These are phyloP conservation scores for Eupithecia subumbrata DNA, from an alignment of 2,888 invertebrate species.

Conservation along the genomic window DNA sequence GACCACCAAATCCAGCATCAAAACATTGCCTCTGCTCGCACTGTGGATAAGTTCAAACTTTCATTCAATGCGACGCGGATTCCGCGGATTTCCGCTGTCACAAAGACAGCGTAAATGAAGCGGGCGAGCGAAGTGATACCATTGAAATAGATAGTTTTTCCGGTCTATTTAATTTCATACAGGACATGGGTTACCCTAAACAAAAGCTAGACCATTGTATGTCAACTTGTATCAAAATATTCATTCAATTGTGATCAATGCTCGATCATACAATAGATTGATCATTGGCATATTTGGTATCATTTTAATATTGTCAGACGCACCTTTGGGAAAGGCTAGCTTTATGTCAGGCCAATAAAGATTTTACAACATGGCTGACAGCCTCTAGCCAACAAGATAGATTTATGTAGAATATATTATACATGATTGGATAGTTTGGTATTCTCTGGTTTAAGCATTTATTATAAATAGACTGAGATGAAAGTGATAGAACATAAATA, in stretches of 20 bases:
- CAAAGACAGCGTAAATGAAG: too few relatives aligned
- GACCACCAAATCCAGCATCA: background rate
- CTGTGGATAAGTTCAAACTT: background rate
- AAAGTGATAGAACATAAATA: background rate
- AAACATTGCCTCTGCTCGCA: background rate
- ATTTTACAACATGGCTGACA: too few relatives aligned
- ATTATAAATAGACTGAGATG: background rate
- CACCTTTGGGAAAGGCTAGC: background rate
- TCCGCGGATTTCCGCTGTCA: too few relatives aligned
- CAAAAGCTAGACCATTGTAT: background rate
- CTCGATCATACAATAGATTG: too few relatives aligned
- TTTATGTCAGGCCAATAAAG: background rate
- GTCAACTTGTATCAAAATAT: background rate
- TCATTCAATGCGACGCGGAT: background rate
- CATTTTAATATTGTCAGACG: background rate
- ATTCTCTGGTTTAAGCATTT: background rate
- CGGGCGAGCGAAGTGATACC: background rate
- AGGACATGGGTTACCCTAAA: too few relatives aligned
- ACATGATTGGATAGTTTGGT: background rate
- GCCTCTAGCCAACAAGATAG: too few relatives aligned
- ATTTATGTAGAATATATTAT: too few relatives aligned
- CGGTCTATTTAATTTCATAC: background rate
- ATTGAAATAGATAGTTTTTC: background rate
- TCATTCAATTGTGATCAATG: background rate
- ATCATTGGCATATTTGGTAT: too few relatives aligned